Base-by-base conservation (phyloP, 2,797 vertebrate species). In the Sebastes ruberrimus region DNA sequence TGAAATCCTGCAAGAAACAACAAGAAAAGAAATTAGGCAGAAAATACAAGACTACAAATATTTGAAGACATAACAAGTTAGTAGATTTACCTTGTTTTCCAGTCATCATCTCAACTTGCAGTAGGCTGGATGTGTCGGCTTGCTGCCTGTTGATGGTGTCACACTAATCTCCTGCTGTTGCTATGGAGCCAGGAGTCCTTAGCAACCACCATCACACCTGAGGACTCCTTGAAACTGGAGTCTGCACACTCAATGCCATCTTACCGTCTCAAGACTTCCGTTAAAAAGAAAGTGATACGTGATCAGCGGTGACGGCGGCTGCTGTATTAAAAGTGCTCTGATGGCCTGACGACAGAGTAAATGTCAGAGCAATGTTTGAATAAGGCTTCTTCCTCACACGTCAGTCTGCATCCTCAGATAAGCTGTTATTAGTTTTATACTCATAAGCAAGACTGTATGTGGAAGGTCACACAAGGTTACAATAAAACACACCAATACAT, bases 161-260 rank as follows among this genome's bases (percentile, higher is more conserved):
- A 83, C 84, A 46, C 67, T 79, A 46, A 79, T 53, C 81, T 85
- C 65, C 71, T 35, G 68, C 16, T 28, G 93, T 94, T 92, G 90
- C 92, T 79, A 86, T 27, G 83, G 68, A 80, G 66, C 53, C 33
- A 6, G 23, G 84, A 89, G 92, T 81, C 92, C 91, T 42, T 91
- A 88, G 91, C 91, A 92, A 95, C 93, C 77, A 20, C 33, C 89
- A 86, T 84, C 89, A 89, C 32, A 89, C 32, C 63, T 60, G 76
- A 89, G 65, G 68, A 86, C 78, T 73, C 66, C 86, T 77, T 89
- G 93, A 93, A 91, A 93, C 90, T 74, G 79, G 92, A 93, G 88
- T 88, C 81, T 4, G 72, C 5, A 11, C 3, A 18, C 60, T 59
- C 46, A 23, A 55, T 16, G n/a, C 70, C 56, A 55, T 42, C 69